Conservation (phyloP, 2,888 invertebrate species). For the Heliconius aoede region DNA sequence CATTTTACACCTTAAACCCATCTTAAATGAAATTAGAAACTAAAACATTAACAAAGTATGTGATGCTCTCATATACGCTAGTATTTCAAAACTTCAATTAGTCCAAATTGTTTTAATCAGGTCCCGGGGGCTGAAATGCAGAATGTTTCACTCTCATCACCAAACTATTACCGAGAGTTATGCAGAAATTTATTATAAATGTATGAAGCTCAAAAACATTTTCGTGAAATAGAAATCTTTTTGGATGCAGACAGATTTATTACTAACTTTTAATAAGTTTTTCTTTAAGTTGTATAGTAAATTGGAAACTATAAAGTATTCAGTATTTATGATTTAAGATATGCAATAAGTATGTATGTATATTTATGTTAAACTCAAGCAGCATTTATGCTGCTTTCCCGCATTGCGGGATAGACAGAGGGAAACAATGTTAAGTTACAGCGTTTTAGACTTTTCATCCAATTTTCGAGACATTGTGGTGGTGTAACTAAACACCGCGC, state of each 20-base stretch:
- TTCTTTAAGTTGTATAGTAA: neutral
- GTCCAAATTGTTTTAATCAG: constrained; percentile 9
- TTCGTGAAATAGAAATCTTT: neutral
- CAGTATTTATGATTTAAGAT: neutral
- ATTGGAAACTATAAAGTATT: neutral
- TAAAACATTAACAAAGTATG: neutral
- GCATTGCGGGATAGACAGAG: neutral
- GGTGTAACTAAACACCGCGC: too few relatives aligned
- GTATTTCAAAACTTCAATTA: constrained; percentile 2
- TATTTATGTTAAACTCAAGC: neutral
- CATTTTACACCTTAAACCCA: too few relatives aligned
- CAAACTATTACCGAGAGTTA: constrained; percentile 6
- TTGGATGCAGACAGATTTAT: neutral
- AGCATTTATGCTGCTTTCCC: neutral
- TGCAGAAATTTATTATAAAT: constrained; percentile 6
- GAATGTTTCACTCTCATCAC: constrained; percentile 3
- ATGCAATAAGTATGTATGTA: accelerated
- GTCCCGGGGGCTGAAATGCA: constrained; percentile 15
- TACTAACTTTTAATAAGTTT: neutral
- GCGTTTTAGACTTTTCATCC: neutral
- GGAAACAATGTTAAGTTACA: neutral
- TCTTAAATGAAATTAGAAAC: neutral
- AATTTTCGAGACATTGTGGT: neutral
- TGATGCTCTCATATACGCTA: neutral
- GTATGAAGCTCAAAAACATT: neutral